phyloP scores from a whole-genome alignment of 1,140 invertebrate genomes.

The Meteorus sp. region DNA sequence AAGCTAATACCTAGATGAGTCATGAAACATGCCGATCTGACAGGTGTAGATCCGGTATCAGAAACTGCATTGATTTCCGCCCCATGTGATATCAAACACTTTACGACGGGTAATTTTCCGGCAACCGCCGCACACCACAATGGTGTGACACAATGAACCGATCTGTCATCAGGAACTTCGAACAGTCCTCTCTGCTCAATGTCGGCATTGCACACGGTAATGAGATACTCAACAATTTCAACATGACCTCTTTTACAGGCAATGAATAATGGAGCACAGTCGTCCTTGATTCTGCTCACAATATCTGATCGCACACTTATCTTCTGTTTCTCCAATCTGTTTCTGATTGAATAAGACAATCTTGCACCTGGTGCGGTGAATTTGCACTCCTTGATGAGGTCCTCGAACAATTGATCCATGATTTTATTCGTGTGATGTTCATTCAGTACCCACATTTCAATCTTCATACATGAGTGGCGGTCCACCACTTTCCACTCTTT shows the following conservation, averaged over 20 bases:
- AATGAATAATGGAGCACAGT: conserved; percentile 85
- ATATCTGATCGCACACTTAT: conserved; percentile 65
- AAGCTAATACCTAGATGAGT: conserved; percentile 70
- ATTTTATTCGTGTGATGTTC: conserved; percentile 51
- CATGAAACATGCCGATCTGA: conserved; percentile 91
- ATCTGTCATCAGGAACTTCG: conserved; percentile 71
- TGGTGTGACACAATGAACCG: conserved; percentile 82
- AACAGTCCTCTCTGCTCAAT: conserved; percentile 82
- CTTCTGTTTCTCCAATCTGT: conserved; percentile 66
- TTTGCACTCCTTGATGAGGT: conserved; percentile 71
- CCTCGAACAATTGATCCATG: conserved; percentile 67
- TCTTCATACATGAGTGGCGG: background rate
- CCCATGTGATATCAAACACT: conserved; percentile 76
- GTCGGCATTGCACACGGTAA: conserved; percentile 78
- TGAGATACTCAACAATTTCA: conserved; percentile 86
- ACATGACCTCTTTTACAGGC: conserved; percentile 83
- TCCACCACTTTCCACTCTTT: too few relatives aligned
- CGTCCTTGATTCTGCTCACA: conserved; percentile 68
- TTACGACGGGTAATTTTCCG: conserved; percentile 78
- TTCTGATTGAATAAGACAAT: conserved; percentile 67
- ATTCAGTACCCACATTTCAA: conserved; percentile 37
- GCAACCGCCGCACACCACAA: conserved; percentile 92
- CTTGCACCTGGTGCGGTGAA: conserved; percentile 69
- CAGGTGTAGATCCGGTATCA: conserved; percentile 86
- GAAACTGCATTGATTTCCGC: conserved; percentile 84